phyloP scores from a whole-genome alignment of 2,888 invertebrate genomes.

The Pasiphila rectangulata region DNA sequence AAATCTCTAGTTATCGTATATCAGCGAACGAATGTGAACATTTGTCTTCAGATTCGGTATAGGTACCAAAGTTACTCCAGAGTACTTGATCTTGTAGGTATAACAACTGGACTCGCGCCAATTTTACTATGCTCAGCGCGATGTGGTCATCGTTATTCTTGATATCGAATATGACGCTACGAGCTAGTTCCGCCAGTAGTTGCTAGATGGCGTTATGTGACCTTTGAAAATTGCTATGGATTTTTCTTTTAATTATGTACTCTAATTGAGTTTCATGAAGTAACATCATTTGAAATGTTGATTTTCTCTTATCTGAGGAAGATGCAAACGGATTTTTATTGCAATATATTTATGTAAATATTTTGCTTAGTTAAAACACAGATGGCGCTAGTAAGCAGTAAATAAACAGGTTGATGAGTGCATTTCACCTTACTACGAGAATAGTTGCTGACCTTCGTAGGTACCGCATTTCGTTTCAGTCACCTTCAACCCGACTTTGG shows the following conservation, averaged over 20 bases:
- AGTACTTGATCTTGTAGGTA: conserved; percentile 1
- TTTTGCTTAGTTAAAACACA: neutral
- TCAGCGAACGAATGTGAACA: neutral
- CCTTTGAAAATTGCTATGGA: too few relatives aligned
- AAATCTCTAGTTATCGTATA: neutral
- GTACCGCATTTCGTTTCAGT: conserved; percentile 16
- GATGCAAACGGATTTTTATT: too few relatives aligned
- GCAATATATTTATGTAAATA: neutral
- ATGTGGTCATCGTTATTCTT: conserved; percentile 29
- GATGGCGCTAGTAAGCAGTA: conserved; percentile 11
- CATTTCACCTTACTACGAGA: neutral
- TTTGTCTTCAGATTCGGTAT: neutral
- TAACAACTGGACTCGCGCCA: conserved; percentile 29
- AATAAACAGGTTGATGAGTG: too few relatives aligned
- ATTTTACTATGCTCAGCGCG: conserved; percentile 2
- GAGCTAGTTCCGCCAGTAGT: conserved; percentile 7
- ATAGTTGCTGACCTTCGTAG: conserved; percentile 5
- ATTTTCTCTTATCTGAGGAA: too few relatives aligned
- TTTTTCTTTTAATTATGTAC: too few relatives aligned
- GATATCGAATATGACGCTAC: conserved; percentile 22
- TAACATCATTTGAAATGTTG: too few relatives aligned
- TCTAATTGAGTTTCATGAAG: too few relatives aligned
- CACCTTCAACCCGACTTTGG: too few relatives aligned
- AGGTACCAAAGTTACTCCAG: neutral
- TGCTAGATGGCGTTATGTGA: conserved; percentile 28